Conservation (phyloP, 2,888 invertebrate genomes). For the Pheosia tremula region DNA sequence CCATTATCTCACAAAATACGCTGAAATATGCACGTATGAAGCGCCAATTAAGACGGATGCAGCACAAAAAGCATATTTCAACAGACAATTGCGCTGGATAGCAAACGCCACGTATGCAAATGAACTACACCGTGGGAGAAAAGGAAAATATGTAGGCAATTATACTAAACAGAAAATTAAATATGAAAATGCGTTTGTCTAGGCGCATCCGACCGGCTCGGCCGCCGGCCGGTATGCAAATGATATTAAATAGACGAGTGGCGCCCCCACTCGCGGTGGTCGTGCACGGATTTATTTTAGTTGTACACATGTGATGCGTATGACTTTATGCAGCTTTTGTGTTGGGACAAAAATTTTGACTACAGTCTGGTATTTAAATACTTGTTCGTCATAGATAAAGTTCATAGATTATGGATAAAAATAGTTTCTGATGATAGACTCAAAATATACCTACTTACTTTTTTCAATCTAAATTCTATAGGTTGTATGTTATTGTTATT, state of each 20-base stretch:
- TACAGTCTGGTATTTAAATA: too few species aligned
- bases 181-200: constrained; percentile 75
- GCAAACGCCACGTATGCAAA: constrained; percentile 55
- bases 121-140: constrained; percentile 47
- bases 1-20: constrained; percentile 11
- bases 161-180: constrained; percentile 76
- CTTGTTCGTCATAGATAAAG: too few species aligned
- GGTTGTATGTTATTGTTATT: too few species aligned
- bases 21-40: constrained; percentile 24
- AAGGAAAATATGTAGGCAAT: constrained; percentile 67
- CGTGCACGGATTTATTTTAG: constrained; percentile 35
- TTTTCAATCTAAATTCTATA: too few species aligned
- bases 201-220: constrained; percentile 23
- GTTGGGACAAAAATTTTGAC: too few species aligned
- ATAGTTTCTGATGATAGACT: too few species aligned
- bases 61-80: constrained; percentile 14
- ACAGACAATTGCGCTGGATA: constrained; percentile 13
- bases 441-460: too few species aligned
- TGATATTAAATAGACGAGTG: constrained; percentile 64
- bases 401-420: too few species aligned
- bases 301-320: constrained; percentile 23
- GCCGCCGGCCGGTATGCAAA: constrained; percentile 66
- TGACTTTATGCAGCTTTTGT: constrained; percentile 2
- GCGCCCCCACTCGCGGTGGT: constrained; percentile 40
- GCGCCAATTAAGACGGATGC: constrained; percentile 20